Evolutionary conservation across 2,113 vertebrate species (phyloP).

Genomic region (Laticauda colubrina): DNA sequence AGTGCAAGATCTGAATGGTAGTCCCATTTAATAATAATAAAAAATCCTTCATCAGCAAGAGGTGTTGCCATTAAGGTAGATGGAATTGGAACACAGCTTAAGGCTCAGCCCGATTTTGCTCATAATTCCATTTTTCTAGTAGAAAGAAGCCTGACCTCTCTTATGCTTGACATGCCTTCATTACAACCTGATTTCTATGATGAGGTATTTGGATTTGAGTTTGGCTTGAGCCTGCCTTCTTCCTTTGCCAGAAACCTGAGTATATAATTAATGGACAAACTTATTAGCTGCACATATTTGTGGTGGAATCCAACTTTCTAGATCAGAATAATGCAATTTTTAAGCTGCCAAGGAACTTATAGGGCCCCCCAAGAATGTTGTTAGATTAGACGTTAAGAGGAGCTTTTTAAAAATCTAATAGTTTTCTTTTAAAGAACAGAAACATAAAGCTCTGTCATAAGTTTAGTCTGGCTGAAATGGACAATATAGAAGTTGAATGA

Average conservation of each 20-base stretch:
- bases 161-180: not conserved
- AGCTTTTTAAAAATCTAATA: not conserved
- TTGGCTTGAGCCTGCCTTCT: not conserved
- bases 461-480: not conserved
- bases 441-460: not conserved
- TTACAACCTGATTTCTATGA: not conserved
- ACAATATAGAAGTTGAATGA: not conserved
- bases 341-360: not conserved
- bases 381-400: not conserved
- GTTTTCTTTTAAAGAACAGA: not conserved
- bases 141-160: not conserved
- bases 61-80: not conserved
- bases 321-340: not conserved
- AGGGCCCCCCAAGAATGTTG: no score
- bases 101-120: not conserved
- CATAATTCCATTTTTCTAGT: not conserved
- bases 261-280: not conserved
- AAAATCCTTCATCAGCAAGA: not conserved
- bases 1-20: not conserved
- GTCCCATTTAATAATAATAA: not conserved
- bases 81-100: not conserved
- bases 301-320: not conserved
- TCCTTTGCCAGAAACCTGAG: not conserved
- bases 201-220: not conserved
- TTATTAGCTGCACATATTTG: not conserved